Evolutionary conservation across 2,113 vertebrate genomes (phyloP), one percentile per base, ranked within the genome.

Genomic region (Thalassoma bifasciatum): DNA sequence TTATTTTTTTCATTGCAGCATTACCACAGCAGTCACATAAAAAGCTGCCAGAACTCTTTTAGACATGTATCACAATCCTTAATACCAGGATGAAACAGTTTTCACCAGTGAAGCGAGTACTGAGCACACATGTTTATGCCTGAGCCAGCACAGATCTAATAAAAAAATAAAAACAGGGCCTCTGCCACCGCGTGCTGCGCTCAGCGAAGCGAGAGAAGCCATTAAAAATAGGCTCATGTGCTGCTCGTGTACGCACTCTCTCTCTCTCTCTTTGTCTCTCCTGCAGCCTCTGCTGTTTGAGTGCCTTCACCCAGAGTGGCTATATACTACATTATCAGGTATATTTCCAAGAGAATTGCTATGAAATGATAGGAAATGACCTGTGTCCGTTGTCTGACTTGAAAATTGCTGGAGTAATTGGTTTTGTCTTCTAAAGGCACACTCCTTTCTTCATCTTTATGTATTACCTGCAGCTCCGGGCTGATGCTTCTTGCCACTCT

Each of bases 371-470:
- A 69, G 75, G 66, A 80, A 83, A 75, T 78, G 66, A 81, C 83
- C 81, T 40, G 68, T 75, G 61, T 81, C 76, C 81, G 19, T 62
- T 60, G 68, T 62, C 30, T 75, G 67, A 79, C 79, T 77, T 2
- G 22, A 17, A 81, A 90, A 86, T 77, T 71, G 72, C 69, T 64
- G 36, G 56, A 56, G 75, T 86, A 83, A 86, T 86, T 87, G 82
- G 57, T 85, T 86, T 86, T 83, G 67, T 82, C 86, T 82, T 78
- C 56, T 71, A 72, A 74, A 68, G 62, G 44, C 49, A 5, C 36
- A 34, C 44, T 44, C 62, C 50, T 59, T 14, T 22, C 72, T 72
- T 81, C 84, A 84, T 86, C 77, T 81, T 79, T 86, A 83, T 85
- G 80, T 66, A 79, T 86, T 10, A 68, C 70, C 8, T 54, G 51